Conservation (phyloP, 92 coral and sea anemone genomes). For the Bergia sp. region DNA sequence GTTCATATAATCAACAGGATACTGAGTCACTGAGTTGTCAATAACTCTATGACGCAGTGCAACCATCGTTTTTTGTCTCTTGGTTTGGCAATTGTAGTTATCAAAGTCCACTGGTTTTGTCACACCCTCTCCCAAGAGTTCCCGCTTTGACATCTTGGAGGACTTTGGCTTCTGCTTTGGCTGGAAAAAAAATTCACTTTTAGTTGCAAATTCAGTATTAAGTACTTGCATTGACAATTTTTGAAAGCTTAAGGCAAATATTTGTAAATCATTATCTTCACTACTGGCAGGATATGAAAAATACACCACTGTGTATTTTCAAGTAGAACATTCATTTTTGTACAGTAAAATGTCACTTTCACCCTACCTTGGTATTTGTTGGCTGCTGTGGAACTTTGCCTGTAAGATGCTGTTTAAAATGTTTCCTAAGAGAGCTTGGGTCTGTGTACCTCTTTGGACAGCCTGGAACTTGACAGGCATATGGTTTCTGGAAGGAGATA, state of each 20-base stretch:
- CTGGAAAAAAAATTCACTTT: constrained; percentile 32
- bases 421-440: constrained; percentile 62
- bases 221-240: background rate
- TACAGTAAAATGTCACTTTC: background rate
- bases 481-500: constrained; percentile 47
- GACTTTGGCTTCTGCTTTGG: constrained; percentile 82
- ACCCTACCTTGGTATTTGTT: constrained; percentile 45
- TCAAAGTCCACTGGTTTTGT: constrained; percentile 72
- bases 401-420: constrained; percentile 86
- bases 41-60: constrained; percentile 67
- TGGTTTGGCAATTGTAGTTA: constrained; percentile 50
- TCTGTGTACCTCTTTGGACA: constrained; percentile 68
- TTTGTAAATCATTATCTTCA: too few species aligned
- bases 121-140: constrained; percentile 93
- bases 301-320: background rate
- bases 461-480: constrained; percentile 67
- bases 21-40: constrained; percentile 52
- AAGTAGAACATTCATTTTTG: background rate
- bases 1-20: constrained; percentile 47
- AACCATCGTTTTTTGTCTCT: constrained; percentile 68
- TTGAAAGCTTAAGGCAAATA: too few species aligned
- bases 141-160: constrained; percentile 78
- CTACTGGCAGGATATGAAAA: too few species aligned
- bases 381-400: constrained; percentile 78
- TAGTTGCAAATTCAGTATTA: background rate